A percentile compares a stretch with the other conserved stretches of the same genome.
phyloP scores from a whole-genome alignment of 2,797 vertebrate genomes.

The Periparus ater region DNA sequence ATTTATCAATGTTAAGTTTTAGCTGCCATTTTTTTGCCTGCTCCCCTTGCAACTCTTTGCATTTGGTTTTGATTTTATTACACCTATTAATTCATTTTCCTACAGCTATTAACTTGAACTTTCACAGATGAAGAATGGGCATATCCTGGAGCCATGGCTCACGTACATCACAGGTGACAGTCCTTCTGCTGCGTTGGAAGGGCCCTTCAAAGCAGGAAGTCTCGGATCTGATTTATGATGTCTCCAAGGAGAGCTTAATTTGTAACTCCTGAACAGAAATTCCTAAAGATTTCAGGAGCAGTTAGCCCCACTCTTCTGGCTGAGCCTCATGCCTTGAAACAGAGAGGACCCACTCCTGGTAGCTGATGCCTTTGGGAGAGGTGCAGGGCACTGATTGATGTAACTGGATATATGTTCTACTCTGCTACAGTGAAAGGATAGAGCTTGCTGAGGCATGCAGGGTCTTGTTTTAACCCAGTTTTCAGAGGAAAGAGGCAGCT shows the following conservation, averaged over 20 bases:
- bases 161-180: neutral
- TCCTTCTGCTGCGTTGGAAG: neutral
- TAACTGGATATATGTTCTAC: neutral
- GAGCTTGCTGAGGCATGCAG: neutral
- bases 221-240: neutral
- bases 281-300: constrained; percentile 1
- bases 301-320: neutral
- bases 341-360: neutral
- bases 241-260: neutral
- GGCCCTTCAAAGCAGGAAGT: neutral
- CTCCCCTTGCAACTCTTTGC: neutral
- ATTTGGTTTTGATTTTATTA: neutral
- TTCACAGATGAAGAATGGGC: neutral
- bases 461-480: neutral
- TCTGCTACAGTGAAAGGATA: neutral
- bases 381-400: neutral
- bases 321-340: neutral
- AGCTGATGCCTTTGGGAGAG: neutral
- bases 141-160: neutral
- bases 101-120: neutral
- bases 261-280: neutral
- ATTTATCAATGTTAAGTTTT: neutral
- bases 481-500: neutral
- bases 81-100: neutral
- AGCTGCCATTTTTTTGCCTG: neutral